phyloP scores from a whole-genome alignment of 2,888 invertebrate species.

The Trachelus iudaicus region DNA sequence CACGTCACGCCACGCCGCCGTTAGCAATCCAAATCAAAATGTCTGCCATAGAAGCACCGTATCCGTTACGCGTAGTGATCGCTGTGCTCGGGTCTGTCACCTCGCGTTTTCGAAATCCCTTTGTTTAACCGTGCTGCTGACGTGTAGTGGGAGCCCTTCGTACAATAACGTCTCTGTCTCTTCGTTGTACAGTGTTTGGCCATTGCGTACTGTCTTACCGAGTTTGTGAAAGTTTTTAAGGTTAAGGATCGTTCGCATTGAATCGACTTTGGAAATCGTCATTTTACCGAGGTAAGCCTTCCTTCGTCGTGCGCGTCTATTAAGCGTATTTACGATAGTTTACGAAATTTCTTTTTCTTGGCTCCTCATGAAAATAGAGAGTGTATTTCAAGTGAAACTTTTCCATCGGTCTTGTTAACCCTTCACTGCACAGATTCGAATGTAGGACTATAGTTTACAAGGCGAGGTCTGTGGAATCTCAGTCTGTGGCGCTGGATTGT shows the following conservation, averaged over 20 bases:
- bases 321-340: background rate
- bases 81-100: background rate
- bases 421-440: too few relatives aligned
- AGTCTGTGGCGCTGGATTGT: too few relatives aligned
- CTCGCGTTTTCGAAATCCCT: background rate
- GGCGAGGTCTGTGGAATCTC: too few relatives aligned
- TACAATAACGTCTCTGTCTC: background rate
- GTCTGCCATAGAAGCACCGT: background rate
- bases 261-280: background rate
- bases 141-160: background rate
- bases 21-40: background rate
- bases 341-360: background rate
- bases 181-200: background rate
- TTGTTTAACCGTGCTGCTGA: background rate
- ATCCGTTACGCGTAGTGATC: background rate
- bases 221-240: background rate
- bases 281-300: background rate
- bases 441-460: too few relatives aligned
- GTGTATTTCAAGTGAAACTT: too few relatives aligned
- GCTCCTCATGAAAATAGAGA: slow-evolving; percentile 4
- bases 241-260: background rate
- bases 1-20: background rate
- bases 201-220: background rate
- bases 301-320: background rate
- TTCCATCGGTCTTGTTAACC: too few relatives aligned